Percentiles rank a stretch among this genome's conserved stretches.
Conservation (phyloP, 2,113 vertebrate species). For the Ondatra zibethicus region DNA sequence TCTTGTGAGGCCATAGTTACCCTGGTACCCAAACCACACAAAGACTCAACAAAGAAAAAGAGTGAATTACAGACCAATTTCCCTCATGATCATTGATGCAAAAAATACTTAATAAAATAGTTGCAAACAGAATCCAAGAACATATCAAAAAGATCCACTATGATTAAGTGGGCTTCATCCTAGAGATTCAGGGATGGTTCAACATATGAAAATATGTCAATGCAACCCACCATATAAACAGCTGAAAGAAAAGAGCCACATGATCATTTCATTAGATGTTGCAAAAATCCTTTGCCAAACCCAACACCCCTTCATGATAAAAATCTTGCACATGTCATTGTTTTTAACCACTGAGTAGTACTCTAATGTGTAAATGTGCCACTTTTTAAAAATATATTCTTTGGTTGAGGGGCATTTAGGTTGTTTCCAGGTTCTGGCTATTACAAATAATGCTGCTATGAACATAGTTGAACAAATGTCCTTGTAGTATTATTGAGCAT, state of each 20-base stretch:
- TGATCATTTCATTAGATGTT: not conserved
- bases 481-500: too few species aligned
- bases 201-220: not conserved
- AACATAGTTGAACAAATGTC: too few species aligned
- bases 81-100: not conserved
- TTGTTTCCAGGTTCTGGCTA: too few species aligned
- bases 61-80: not conserved
- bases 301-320: not conserved
- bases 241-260: not conserved
- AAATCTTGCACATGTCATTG: not conserved
- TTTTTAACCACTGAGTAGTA: too few species aligned
- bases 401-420: too few species aligned
- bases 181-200: not conserved
- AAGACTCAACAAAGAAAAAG: not conserved
- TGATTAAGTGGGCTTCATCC: not conserved
- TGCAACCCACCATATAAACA: not conserved
- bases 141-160: not conserved
- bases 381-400: too few species aligned
- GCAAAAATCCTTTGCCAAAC: not conserved
- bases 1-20: not conserved
- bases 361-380: too few species aligned
- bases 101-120: not conserved
- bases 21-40: not conserved
- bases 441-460: too few species aligned
- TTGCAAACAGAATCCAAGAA: not conserved